These are phyloP conservation scores for Chelon labrosus DNA, from an alignment of 2,797 vertebrate genomes.

Conservation along the genomic window DNA sequence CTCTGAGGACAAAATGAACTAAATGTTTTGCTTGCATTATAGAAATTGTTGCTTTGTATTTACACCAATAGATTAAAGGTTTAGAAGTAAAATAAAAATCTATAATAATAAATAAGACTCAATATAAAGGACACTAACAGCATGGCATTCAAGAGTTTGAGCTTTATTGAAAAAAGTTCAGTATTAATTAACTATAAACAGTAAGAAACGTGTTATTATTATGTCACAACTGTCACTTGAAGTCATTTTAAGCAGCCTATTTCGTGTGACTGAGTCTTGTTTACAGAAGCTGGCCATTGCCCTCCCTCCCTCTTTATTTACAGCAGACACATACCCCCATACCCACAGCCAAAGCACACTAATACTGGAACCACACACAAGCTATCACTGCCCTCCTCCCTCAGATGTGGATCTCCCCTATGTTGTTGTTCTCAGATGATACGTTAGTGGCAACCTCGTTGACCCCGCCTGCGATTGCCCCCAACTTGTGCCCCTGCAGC, in stretches of 20 bases:
- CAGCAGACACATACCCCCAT: not conserved
- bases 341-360: conserved; percentile 22
- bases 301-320: not conserved
- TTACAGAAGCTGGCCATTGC: conserved; percentile 61
- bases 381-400: not conserved
- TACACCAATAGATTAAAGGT: not conserved
- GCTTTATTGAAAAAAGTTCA: conserved; percentile 33
- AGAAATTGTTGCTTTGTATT: not conserved
- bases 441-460: conserved; percentile 46
- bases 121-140: not conserved
- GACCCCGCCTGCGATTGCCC: conserved; percentile 12
- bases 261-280: conserved; percentile 62
- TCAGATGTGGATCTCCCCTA: conserved; percentile 84
- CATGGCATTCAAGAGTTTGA: not conserved
- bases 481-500: conserved; percentile 69
- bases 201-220: not conserved
- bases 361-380: not conserved
- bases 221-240: not conserved
- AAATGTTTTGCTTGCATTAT: not conserved
- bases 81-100: not conserved
- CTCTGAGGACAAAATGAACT: not conserved
- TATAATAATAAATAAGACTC: not conserved
- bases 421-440: conserved; percentile 66
- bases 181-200: not conserved
- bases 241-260: conserved; percentile 22